Percentiles rank a stretch among this genome's conserved stretches.
Conservation (phyloP, 2,113 vertebrate genomes). For the Callipepla squamata region DNA sequence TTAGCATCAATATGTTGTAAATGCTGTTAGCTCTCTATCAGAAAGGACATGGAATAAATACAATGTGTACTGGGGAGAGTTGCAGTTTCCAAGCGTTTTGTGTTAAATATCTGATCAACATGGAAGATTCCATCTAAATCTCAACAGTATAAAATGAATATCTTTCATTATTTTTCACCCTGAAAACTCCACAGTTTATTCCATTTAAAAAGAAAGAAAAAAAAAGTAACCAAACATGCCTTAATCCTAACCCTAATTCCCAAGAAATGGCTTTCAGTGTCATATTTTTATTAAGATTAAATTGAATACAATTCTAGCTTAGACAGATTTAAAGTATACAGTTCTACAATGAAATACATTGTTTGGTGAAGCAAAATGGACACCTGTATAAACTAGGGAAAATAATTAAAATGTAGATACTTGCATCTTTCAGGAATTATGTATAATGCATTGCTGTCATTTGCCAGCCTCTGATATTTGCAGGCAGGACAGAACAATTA, state of each 20-base stretch:
- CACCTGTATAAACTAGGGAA: neutral
- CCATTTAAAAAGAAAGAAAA: neutral
- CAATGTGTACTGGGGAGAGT: slow-evolving; percentile 14
- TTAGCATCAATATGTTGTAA: slow-evolving; percentile 65
- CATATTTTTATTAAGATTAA: neutral
- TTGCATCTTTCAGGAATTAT: neutral
- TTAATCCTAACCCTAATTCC: neutral
- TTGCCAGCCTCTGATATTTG: neutral
- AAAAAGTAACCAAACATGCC: neutral
- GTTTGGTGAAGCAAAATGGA: neutral
- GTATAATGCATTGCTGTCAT: neutral
- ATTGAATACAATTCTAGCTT: neutral
- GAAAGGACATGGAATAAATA: neutral
- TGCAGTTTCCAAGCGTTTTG: slow-evolving; percentile 44
- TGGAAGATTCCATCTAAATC: neutral
- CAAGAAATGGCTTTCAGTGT: neutral
- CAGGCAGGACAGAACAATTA: neutral
- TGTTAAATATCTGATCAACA: slow-evolving; percentile 42
- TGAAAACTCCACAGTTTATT: neutral
- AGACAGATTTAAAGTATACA: neutral
- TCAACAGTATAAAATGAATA: neutral
- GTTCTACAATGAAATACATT: neutral
- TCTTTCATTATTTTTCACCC: neutral
- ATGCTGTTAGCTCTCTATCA: slow-evolving; percentile 58
- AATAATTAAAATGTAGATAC: neutral